A percentile compares a stretch with the other conserved stretches of the same genome.
Evolutionary conservation across 2,888 invertebrate genomes (phyloP).

Genomic region (Phrixothrix hirtus): DNA sequence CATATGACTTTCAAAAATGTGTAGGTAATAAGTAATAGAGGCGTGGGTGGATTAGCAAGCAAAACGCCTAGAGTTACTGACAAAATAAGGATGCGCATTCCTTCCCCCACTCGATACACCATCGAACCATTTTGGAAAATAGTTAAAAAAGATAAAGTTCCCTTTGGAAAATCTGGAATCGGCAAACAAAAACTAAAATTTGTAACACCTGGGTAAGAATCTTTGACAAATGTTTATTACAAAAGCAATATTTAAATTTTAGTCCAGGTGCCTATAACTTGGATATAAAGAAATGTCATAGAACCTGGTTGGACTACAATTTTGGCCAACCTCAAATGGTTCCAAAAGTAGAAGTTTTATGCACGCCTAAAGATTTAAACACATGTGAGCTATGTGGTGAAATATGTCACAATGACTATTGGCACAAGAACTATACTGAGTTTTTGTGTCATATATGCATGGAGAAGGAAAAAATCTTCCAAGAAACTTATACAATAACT

Average conservation of each 20-base stretch:
- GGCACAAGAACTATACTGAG: constrained; percentile 51
- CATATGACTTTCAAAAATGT: too few species aligned
- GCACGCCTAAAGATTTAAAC: constrained; percentile 52
- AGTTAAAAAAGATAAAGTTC: constrained; percentile 35
- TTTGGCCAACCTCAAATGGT: constrained; percentile 55
- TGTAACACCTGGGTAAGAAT: constrained; percentile 46
- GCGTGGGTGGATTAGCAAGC: constrained; percentile 45
- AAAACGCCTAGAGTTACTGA: constrained; percentile 43
- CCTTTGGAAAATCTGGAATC: constrained; percentile 39
- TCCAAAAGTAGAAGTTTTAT: constrained; percentile 55
- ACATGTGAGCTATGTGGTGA: constrained; percentile 53
- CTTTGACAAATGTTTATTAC: not conserved
- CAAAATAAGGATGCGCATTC: constrained; percentile 39
- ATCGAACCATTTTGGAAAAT: constrained; percentile 28
- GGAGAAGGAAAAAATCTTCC: constrained; percentile 45
- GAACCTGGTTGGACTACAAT: constrained; percentile 52
- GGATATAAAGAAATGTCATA: constrained; percentile 37
- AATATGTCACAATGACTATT: constrained; percentile 57
- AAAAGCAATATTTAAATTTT: not conserved
- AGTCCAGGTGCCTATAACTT: constrained; percentile 46
- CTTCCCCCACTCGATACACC: constrained; percentile 49
- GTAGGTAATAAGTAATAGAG: constrained; percentile 45
- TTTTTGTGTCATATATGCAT: constrained; percentile 58
- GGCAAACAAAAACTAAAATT: constrained; percentile 25
- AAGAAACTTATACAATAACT: constrained; percentile 5